These are phyloP conservation scores for Corythoichthys haematopterus DNA, from an alignment of 2,113 vertebrate species.

Conservation along the genomic window DNA sequence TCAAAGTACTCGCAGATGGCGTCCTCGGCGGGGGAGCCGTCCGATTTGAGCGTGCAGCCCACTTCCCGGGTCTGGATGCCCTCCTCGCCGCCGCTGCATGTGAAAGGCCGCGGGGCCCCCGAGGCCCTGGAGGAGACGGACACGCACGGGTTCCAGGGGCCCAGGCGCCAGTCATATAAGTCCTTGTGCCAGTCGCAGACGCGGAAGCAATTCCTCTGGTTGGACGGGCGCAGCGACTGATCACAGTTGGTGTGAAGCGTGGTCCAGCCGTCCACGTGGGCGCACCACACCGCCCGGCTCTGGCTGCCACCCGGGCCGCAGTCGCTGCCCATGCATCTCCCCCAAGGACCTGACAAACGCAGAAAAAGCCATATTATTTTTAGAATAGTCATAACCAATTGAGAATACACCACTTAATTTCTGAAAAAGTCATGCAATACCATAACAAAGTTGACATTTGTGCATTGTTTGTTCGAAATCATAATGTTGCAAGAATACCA, in stretches of 20 bases:
- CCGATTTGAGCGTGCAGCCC: constrained; percentile 80
- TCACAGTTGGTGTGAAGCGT: constrained; percentile 90
- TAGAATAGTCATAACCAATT: too few species aligned
- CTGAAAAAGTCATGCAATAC: too few species aligned
- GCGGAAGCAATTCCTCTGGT: constrained; percentile 91
- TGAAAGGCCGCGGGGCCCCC: constrained; percentile 58
- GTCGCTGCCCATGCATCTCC: constrained; percentile 94
- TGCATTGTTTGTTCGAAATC: too few species aligned
- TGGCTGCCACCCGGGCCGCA: constrained; percentile 93
- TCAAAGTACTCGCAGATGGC: constrained; percentile 96
- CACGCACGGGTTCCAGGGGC: constrained; percentile 83
- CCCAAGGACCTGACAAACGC: constrained; percentile 85
- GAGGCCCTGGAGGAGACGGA: constrained; percentile 78
- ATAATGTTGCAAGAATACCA: too few species aligned
- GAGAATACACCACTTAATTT: too few species aligned
- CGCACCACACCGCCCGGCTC: constrained; percentile 92
- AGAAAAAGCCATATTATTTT: constrained; percentile 10
- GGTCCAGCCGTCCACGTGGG: constrained; percentile 93
- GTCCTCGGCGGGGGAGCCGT: constrained; percentile 77
- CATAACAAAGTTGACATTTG: too few species aligned
- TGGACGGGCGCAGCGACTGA: constrained; percentile 79
- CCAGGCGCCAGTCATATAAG: constrained; percentile 88
- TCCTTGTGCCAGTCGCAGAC: constrained; percentile 97
- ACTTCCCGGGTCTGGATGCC: constrained; percentile 90
- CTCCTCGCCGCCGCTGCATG: constrained; percentile 83